Percentiles rank a stretch among this genome's conserved stretches.
Evolutionary conservation across 2,888 invertebrate genomes (phyloP).

Genomic region (Anthophora plumipes): DNA sequence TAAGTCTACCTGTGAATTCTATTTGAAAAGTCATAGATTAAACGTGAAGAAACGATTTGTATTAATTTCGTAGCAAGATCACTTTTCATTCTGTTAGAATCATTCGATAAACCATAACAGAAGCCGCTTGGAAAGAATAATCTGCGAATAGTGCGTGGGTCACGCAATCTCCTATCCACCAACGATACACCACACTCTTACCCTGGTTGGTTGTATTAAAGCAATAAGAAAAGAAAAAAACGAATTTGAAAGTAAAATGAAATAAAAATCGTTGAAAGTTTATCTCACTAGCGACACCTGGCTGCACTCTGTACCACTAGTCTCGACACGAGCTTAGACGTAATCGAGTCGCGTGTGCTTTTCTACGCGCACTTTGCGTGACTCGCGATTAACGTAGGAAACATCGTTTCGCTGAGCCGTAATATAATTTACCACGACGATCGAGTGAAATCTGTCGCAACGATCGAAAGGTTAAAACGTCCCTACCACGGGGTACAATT

Average conservation of each 20-base stretch:
- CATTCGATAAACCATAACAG: not conserved
- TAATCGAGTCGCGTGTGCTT: constrained; percentile 51
- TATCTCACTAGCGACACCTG: constrained; percentile 3
- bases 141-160: constrained; percentile 1
- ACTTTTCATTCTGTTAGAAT: too few relatives aligned
- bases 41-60: too few relatives aligned
- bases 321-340: constrained; percentile 36
- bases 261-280: constrained; percentile 21
- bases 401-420: constrained; percentile 26
- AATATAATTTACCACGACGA: not conserved
- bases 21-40: too few relatives aligned
- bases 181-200: not conserved
- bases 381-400: constrained; percentile 44
- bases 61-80: too few relatives aligned
- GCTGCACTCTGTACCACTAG: constrained; percentile 18
- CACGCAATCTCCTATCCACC: constrained; percentile 28
- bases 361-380: constrained; percentile 44
- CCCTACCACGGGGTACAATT: not conserved
- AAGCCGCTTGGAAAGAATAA: constrained; percentile 13
- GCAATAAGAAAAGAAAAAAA: not conserved
- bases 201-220: too few relatives aligned
- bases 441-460: not conserved
- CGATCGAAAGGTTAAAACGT: constrained; percentile 29
- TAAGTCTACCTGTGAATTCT: too few relatives aligned
- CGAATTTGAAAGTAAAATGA: constrained; percentile 27